Evolutionary conservation across 2,888 invertebrate species (phyloP).

Genomic region (Piscicola geometra): DNA sequence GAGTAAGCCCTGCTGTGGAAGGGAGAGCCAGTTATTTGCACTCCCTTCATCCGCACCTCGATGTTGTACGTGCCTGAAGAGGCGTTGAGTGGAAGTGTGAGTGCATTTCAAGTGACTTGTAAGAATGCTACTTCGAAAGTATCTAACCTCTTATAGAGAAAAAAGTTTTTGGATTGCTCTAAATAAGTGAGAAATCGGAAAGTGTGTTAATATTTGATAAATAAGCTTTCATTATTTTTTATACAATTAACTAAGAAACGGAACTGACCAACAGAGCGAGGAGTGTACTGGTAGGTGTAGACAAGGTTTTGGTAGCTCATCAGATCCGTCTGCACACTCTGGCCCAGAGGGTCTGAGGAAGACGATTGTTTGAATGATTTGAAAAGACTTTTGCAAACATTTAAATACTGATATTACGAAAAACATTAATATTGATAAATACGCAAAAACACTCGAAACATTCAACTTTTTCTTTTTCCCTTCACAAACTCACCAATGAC

Average conservation of each 20-base stretch:
- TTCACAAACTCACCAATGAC: constrained; percentile 15
- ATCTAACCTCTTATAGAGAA: too few relatives aligned
- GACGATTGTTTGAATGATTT: too few relatives aligned
- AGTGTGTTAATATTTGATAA: too few relatives aligned
- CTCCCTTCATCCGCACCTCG: constrained; percentile 56
- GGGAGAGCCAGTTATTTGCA: constrained; percentile 78
- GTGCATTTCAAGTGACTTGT: neutral
- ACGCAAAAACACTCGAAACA: too few relatives aligned
- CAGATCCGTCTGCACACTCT: neutral
- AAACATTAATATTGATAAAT: too few relatives aligned
- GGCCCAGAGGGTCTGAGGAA: neutral
- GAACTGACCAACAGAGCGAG: constrained; percentile 14
- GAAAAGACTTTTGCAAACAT: too few relatives aligned
- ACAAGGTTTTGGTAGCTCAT: constrained; percentile 12
- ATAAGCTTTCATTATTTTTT: too few relatives aligned
- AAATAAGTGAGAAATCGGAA: too few relatives aligned
- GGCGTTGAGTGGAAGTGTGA: neutral
- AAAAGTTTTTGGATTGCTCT: too few relatives aligned
- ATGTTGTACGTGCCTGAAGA: constrained; percentile 60
- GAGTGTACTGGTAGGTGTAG: constrained; percentile 26
- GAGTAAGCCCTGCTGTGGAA: constrained; percentile 82
- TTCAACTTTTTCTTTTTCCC: too few relatives aligned
- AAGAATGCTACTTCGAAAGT: neutral
- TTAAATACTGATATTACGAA: too few relatives aligned
- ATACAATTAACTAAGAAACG: too few relatives aligned